These are phyloP conservation scores for Hirtodrosophila confusa DNA, from an alignment of 2,888 invertebrate genomes.

Conservation along the genomic window DNA sequence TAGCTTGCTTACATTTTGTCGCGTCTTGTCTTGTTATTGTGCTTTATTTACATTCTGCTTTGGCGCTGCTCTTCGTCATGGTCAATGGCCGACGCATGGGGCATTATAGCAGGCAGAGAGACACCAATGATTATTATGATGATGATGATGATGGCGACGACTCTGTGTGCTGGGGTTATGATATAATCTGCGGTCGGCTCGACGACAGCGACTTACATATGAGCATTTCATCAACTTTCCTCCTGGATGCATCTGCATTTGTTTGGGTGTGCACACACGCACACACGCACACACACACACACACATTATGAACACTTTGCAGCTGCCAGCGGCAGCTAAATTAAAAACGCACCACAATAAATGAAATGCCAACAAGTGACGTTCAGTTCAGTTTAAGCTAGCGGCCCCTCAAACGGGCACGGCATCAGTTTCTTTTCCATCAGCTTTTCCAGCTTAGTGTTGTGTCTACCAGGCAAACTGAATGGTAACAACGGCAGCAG, in stretches of 20 bases:
- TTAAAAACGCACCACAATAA: constrained; percentile 63
- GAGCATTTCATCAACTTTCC: constrained; percentile 54
- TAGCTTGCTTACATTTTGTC: constrained; percentile 37
- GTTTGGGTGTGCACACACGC: constrained; percentile 28
- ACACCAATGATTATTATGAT: constrained; percentile 3
- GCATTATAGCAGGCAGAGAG: constrained; percentile 60
- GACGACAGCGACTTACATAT: constrained; percentile 52
- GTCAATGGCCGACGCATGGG: constrained; percentile 82
- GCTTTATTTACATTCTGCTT: constrained; percentile 76
- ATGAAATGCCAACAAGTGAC: constrained; percentile 53
- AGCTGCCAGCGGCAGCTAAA: constrained; percentile 71
- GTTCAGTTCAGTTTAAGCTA: constrained; percentile 60
- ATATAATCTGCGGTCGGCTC: constrained; percentile 77
- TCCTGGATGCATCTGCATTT: constrained; percentile 45
- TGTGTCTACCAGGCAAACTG: constrained; percentile 30
- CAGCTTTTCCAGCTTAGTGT: constrained; percentile 52
- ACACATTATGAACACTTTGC: constrained; percentile 47
- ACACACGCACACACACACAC: constrained; percentile 12
- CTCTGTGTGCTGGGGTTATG: constrained; percentile 63
- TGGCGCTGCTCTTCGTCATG: constrained; percentile 77
- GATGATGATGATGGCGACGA: constrained; percentile 33
- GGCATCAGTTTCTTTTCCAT: constrained; percentile 52
- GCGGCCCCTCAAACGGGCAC: constrained; percentile 56
- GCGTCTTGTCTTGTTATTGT: constrained; percentile 61
- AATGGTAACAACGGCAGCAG: constrained; percentile 34